Evolutionary conservation across 2,888 invertebrate species (phyloP).

Genomic region (Xestia sexstrigata): DNA sequence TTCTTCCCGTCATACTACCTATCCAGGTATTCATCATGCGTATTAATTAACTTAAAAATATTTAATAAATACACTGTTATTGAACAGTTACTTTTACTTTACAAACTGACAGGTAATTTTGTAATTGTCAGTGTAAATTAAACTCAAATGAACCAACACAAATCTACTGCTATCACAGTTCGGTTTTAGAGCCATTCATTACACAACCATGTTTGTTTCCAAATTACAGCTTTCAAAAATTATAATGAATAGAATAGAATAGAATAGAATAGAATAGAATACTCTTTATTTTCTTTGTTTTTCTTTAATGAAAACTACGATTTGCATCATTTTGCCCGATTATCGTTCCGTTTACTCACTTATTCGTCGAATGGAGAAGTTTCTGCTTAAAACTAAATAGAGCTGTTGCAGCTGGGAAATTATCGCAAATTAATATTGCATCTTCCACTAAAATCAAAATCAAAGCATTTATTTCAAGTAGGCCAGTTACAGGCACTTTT

Average conservation of each 20-base stretch:
- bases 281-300: too few species aligned
- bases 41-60: not conserved
- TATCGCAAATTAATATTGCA: not conserved
- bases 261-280: too few species aligned
- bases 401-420: not conserved
- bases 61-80: not conserved
- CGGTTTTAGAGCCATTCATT: constrained; percentile 14
- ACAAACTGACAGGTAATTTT: constrained; percentile 15
- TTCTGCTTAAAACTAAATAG: not conserved
- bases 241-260: too few species aligned
- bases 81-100: not conserved
- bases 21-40: not conserved
- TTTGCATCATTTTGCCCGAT: constrained; percentile 10
- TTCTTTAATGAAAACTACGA: constrained; percentile 10
- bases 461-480: too few species aligned
- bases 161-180: constrained; percentile 28
- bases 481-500: too few species aligned
- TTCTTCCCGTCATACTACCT: not conserved
- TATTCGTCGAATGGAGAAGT: not conserved
- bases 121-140: constrained; percentile 21
- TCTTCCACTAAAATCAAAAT: too few species aligned
- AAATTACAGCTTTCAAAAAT: constrained; percentile 28
- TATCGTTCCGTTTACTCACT: not conserved
- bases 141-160: constrained; percentile 16
- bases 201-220: not conserved